Evolutionary conservation across 2,113 vertebrate species (phyloP), one percentile per base, ranked within the genome.

Genomic region (Polyodon spathula): DNA sequence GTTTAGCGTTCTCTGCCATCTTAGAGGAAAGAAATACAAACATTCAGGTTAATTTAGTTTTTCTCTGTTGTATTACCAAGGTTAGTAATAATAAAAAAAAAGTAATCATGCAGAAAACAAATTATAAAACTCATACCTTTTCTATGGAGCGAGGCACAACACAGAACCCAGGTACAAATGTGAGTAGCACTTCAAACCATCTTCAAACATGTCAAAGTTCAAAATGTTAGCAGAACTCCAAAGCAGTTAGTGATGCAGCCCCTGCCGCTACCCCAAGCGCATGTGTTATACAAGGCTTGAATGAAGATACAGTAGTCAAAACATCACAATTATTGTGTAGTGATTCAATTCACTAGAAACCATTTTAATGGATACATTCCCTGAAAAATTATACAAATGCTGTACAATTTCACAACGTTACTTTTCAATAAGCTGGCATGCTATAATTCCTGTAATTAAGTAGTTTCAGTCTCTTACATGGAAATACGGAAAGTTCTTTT

Each of bases 1-100:
- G 84, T 73, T 78, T 72, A 62, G 60, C 66, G 73, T 63, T 58
- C n/a, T 88, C 79, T 65, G 90, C 85, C 91, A 94, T 93, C 86
- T 83, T 90, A 70, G 71, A 76, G 72, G 72, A 76, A 80, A 85
- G 77, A 75, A 81, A 84, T 67, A 71, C 67, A 68, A 75, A 73
- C 0, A 5, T 68, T 77, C 72, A 68, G 60, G 74, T 79, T 56
- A 72, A 40, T 64, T 68, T 78, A 42, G 6, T 8, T 40, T 16
- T 55, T 9, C 16, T 55, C 6, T 55, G 10, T 55, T 37, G n/a
- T 37, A 4, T 14, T 4, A n/a, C 15, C 12, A n/a, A 51, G 73
- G 76, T 65, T 72, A 73, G 62, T 66, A 66, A 62, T 44, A 61
- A 64, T 0, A 53, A 55, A 64, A 73, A 80, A 72, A 71, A 68